Base-by-base conservation (phyloP, 2,888 invertebrate species). In the Phaonia tiefii region DNA sequence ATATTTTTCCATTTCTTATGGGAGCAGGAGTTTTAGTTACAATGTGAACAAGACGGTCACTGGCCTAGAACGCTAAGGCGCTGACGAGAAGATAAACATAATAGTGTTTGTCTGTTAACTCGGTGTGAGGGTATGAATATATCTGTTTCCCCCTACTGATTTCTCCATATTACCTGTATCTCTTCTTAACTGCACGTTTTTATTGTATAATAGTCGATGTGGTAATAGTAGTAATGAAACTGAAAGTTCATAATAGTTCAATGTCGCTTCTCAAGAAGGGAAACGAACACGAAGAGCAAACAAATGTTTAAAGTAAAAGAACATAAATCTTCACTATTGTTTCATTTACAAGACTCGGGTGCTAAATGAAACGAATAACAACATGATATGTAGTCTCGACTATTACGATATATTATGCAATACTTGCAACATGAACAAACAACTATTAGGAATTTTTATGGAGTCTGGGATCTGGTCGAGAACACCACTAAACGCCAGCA, bases 201-300 rank as follows among this genome's bases (percentile, higher is more conserved):
- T 37, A 37, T 56, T 74, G 69, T 42, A 42, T 1, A 56, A 22
- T 56, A 26, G 39, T 25, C 11, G 1, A 25, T 65, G n/a, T 5
- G 20, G 15, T 37, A 42, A 13, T 10, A 54, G 17, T 20, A 75
- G 17, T 20, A 75, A 46, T 80, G 73, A 70, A 80, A 80, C 44
- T 65, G 58, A 80, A 80, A 76, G 80, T 76, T 70, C 51, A 73
- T 46, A 70, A 70, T 76, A 69, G 80, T 80, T 80, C 80, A 80
- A 80, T 80, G 80, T 74, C 76, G 44, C 58, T 22, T n/a, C 15
- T 22, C 39, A 39, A 39, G 51, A 22, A n/a, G 22, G 25, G 54
- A 54, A 39, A 39, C 15, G 42, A 69, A 2, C 22, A 49, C 1
- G 11, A 49, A 31, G 5, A 13, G 2, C 25, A 39, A 66, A 42